Percentiles rank a stretch among this genome's conserved stretches.
Conservation (phyloP, 2,888 invertebrate genomes). For the Therioaphis trifolii region DNA sequence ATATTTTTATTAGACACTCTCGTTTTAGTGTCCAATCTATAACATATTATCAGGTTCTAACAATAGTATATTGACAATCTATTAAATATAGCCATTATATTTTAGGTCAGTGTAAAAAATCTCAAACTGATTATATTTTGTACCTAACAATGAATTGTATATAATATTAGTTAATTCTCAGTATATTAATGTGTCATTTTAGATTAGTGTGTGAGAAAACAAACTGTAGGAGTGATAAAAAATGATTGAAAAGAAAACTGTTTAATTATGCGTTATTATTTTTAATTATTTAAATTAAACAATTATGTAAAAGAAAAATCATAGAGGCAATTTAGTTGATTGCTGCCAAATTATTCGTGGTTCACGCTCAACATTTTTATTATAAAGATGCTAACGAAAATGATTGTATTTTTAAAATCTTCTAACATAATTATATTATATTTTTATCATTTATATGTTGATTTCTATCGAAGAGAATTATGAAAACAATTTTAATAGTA, state of each 20-base stretch:
- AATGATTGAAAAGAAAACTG: too few species aligned
- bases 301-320: too few species aligned
- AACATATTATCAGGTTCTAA: neutral
- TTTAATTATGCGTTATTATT: too few species aligned
- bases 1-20: neutral
- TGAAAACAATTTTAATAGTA: conserved; percentile 15
- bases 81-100: neutral
- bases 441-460: conserved; percentile 1
- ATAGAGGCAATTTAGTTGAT: too few species aligned
- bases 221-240: too few species aligned
- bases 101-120: neutral
- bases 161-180: too few species aligned
- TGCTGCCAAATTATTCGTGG: too few species aligned
- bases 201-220: too few species aligned
- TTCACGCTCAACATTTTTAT: too few species aligned
- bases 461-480: neutral
- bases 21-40: neutral
- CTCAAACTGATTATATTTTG: neutral
- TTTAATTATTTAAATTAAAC: too few species aligned
- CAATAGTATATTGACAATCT: neutral
- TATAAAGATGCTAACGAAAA: neutral
- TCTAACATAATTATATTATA: neutral
- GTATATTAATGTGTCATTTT: too few species aligned
- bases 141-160: too few species aligned
- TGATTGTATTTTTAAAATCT: neutral